Evolutionary conservation across 2,113 vertebrate species (phyloP).

Genomic region (Microtus richardsoni): DNA sequence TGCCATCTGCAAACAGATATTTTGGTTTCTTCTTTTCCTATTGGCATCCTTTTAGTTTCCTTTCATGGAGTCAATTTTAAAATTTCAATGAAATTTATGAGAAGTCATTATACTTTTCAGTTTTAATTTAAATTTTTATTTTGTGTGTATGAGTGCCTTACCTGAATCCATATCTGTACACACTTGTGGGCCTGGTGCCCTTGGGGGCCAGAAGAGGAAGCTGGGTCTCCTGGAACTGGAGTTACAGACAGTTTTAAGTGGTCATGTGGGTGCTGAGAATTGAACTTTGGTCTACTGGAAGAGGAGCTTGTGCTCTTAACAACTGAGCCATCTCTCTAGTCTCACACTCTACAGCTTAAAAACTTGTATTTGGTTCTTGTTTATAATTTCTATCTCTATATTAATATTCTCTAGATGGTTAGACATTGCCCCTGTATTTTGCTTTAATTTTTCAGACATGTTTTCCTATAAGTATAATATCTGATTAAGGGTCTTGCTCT

Average conservation of each 20-base stretch:
- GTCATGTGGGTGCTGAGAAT: background rate
- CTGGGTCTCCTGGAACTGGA: background rate
- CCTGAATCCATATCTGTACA: background rate
- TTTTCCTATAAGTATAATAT: background rate
- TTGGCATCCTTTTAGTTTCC: background rate
- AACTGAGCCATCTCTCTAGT: background rate
- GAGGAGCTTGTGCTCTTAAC: background rate
- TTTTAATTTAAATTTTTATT: background rate
- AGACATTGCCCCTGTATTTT: background rate
- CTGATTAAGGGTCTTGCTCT: background rate
- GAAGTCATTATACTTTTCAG: background rate
- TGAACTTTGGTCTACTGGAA: background rate
- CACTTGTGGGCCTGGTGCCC: background rate
- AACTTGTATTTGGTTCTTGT: background rate
- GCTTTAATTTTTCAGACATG: background rate
- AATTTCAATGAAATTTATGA: background rate
- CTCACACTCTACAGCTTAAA: background rate
- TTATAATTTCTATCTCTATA: background rate
- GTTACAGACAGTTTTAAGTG: background rate
- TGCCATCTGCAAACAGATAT: background rate
- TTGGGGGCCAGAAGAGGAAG: background rate
- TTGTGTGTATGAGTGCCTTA: background rate
- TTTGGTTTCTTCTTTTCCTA: background rate
- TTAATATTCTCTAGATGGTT: background rate
- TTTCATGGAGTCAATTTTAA: background rate